Percentiles rank a stretch among this genome's conserved stretches.
These are phyloP conservation scores for Cossypha dichroa DNA, from an alignment of 2,797 vertebrate species.

Conservation along the genomic window DNA sequence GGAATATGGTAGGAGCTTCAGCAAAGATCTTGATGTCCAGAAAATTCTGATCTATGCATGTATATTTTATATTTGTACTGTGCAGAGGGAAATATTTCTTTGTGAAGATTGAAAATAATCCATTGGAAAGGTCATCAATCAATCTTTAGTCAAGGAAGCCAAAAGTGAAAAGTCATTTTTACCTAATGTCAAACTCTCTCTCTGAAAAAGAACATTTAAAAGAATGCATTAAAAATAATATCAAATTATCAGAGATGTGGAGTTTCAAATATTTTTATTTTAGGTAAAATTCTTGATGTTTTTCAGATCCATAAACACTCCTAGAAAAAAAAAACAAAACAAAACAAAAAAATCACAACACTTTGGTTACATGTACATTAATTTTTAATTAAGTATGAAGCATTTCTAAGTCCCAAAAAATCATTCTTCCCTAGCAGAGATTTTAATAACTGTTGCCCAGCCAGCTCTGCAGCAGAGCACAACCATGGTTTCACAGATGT, in stretches of 20 bases:
- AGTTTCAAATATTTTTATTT: background rate
- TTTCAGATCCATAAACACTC: background rate
- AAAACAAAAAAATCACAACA: no score
- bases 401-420: background rate
- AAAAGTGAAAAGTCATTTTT: background rate
- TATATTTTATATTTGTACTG: background rate
- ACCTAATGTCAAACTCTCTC: background rate
- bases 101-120: background rate
- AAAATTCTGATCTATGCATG: background rate
- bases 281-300: background rate
- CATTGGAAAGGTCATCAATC: background rate
- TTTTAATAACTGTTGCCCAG: background rate
- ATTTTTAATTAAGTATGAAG: background rate
- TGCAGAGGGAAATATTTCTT: background rate
- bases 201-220: background rate
- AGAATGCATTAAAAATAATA: background rate
- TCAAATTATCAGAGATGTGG: background rate
- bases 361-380: fast-evolving
- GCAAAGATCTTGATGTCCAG: background rate
- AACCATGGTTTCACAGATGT: background rate
- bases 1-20: background rate
- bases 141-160: background rate
- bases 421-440: background rate
- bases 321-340: background rate
- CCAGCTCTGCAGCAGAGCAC: background rate